Conservation (phyloP, 2,113 vertebrate species). For the Nymphicus hollandicus region DNA sequence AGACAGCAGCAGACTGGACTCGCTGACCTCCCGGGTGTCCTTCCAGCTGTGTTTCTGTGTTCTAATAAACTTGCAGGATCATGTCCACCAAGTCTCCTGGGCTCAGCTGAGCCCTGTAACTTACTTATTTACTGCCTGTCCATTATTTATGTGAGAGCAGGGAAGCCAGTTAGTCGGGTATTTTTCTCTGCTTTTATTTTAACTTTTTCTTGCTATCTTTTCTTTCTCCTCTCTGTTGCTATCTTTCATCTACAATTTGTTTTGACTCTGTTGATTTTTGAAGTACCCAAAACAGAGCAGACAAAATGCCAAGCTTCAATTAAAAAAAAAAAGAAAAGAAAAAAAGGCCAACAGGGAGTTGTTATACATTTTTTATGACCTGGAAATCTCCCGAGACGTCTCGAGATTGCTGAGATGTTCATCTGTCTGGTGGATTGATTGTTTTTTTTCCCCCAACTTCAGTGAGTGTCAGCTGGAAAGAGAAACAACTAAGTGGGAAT, state of each 20-base stretch:
- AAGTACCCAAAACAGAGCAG: neutral
- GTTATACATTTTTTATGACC: conserved; percentile 67
- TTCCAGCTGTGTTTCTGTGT: conserved; percentile 24
- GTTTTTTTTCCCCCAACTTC: neutral
- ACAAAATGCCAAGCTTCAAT: conserved; percentile 12
- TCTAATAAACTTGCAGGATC: conserved; percentile 45
- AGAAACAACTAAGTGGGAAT: conserved; percentile 46
- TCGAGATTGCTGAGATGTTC: conserved; percentile 50
- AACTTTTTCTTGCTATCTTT: neutral
- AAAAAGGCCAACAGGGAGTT: neutral
- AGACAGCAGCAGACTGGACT: neutral
- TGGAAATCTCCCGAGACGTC: conserved; percentile 40
- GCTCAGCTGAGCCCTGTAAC: neutral
- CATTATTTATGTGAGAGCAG: conserved; percentile 45
- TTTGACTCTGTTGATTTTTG: conserved; percentile 7
- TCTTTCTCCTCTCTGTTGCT: neutral
- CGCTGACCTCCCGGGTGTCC: neutral
- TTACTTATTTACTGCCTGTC: conserved; percentile 43
- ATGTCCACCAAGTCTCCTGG: conserved; percentile 27
- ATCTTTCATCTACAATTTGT: neutral
- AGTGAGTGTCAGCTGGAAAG: conserved; percentile 51
- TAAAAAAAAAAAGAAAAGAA: conserved; percentile 14
- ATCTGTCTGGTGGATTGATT: conserved; percentile 57
- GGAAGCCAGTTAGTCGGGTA: neutral
- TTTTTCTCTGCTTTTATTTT: conserved; percentile 9